Evolutionary conservation across 2,888 invertebrate species (phyloP).

Genomic region (Tribolium freemani): DNA sequence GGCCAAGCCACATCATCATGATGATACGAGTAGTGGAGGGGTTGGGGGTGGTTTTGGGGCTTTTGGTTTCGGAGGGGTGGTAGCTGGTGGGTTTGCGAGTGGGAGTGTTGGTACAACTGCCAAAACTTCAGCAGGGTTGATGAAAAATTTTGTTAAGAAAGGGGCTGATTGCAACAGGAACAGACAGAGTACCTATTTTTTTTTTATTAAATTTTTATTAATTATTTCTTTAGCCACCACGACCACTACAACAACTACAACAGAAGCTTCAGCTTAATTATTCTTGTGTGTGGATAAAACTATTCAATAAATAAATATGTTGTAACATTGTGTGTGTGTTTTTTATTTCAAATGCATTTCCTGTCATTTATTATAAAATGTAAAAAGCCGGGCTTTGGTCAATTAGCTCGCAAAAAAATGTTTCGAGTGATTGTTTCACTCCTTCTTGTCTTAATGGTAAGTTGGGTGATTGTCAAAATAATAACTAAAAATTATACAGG

Average conservation of each 20-base stretch:
- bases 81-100: neutral
- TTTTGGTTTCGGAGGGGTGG: neutral
- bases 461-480: no score
- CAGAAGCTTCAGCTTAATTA: neutral
- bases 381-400: no score
- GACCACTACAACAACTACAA: neutral
- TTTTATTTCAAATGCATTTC: neutral
- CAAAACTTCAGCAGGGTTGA: neutral
- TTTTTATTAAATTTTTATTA: neutral
- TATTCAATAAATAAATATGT: neutral
- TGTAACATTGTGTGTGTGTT: neutral
- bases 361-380: no score
- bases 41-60: neutral
- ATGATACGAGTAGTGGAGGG: neutral
- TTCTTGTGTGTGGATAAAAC: neutral
- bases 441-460: no score
- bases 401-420: no score
- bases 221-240: neutral
- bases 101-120: neutral
- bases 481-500: no score
- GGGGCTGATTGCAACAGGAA: neutral
- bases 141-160: neutral
- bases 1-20: neutral
- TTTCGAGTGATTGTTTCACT: no score
- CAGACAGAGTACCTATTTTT: neutral